Evolutionary conservation across 2,888 invertebrate species (phyloP), one percentile per base, ranked within the genome.

Genomic region (Scaptomyza flava): DNA sequence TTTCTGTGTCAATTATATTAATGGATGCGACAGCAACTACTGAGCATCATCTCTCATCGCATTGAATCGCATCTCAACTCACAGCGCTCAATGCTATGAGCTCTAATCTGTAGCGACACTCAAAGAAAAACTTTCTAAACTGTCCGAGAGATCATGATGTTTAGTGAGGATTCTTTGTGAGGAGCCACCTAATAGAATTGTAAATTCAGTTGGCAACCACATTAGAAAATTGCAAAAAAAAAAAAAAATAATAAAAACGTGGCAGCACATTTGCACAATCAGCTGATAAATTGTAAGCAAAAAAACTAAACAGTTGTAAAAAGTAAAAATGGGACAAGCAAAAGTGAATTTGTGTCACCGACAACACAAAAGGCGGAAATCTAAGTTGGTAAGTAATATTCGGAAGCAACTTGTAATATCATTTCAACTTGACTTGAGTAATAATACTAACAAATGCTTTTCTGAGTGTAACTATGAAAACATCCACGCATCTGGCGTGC

Each of bases 1-100:
- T 81, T 87, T 87, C 78, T 87, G 75, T 89, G 89, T 89, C 89
- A 89, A 89, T 88, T 87, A 84, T 73, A 86, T 88, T 80, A 82
- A 86, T 84, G 83, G 77, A 87, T 81, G 78, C 77, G 52, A 58
- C 79, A 50, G 65, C 67, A 54, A 67, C 65, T 58, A 65, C 65
- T 62, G 79, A 66, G 66, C 68, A 68, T 57, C 79, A 68, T 70
- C 75, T 53, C 42, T 27, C 56, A 62, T 62, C 66, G 52, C 54
- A 41, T 17, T 3, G 38, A 14, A 38, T 38, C 14, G 36, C 36
- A 34, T 41, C 59, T 57, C 36, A 34, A 33, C 59, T 57, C 20
- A 30, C 31, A 48, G 47, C 72, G 30, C 12, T 20, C 53, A 48
- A 51, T 43, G 53, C 43, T 50, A 17, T 31, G 34, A 31, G 27